Conservation (phyloP, 2,888 invertebrate genomes). For the Aethes cnicana region DNA sequence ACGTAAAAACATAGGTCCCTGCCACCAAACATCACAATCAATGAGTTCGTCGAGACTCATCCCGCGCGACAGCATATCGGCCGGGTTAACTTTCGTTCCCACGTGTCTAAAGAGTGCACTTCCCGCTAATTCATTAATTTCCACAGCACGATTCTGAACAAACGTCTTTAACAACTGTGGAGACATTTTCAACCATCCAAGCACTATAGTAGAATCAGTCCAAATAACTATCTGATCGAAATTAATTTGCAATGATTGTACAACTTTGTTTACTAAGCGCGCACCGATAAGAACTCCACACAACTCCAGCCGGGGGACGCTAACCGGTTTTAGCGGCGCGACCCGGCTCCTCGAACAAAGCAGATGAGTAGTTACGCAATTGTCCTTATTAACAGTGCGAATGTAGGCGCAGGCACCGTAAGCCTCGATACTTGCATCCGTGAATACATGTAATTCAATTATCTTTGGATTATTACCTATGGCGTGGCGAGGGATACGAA, state of each 20-base stretch:
- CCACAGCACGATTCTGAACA: slow-evolving; percentile 4
- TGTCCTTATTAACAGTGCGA: not conserved
- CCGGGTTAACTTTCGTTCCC: too few relatives aligned
- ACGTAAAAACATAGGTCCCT: too few relatives aligned
- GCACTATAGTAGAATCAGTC: slow-evolving; percentile 12
- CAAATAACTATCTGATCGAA: not conserved
- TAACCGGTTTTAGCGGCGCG: not conserved
- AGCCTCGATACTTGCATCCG: not conserved
- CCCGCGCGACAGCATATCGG: too few relatives aligned
- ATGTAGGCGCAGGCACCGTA: slow-evolving; percentile 6
- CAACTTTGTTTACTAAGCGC: not conserved
- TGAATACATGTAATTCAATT: not conserved
- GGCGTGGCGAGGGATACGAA: too few relatives aligned
- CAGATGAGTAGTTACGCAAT: not conserved
- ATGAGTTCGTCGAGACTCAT: too few relatives aligned
- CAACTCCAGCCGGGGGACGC: not conserved
- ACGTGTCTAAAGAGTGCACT: too few relatives aligned
- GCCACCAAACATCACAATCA: too few relatives aligned
- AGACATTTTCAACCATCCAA: not conserved
- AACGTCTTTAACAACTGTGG: not conserved
- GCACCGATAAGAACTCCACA: not conserved
- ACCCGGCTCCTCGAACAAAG: not conserved
- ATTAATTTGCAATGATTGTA: not conserved
- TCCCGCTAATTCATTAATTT: slow-evolving; percentile 13
- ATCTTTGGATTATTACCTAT: too few relatives aligned